These are phyloP conservation scores for Drosophila miranda DNA, from an alignment of 1,140 invertebrate species.

Conservation along the genomic window DNA sequence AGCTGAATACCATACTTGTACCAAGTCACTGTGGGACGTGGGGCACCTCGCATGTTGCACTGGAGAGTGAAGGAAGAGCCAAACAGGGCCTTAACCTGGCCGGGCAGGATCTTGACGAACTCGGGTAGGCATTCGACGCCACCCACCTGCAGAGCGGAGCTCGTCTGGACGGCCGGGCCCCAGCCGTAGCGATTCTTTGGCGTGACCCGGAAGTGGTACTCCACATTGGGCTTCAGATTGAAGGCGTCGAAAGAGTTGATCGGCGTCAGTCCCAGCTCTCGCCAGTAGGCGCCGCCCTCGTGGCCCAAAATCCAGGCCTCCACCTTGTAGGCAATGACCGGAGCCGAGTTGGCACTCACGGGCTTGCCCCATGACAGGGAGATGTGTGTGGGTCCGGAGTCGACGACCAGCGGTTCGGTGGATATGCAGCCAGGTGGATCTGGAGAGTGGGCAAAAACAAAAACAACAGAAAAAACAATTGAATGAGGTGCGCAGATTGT, in stretches of 20 bases:
- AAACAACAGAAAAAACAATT: conserved; percentile 1
- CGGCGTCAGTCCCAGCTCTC: conserved; percentile 90
- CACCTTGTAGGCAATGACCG: conserved; percentile 94
- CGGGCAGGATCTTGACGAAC: conserved; percentile 89
- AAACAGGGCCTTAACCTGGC: conserved; percentile 90
- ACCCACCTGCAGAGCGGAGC: conserved; percentile 85
- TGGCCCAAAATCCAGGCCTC: conserved; percentile 93
- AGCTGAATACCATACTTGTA: conserved; percentile 88
- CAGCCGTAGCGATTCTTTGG: conserved; percentile 93
- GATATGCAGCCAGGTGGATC: conserved; percentile 90
- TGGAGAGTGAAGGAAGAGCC: conserved; percentile 86
- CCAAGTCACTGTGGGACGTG: conserved; percentile 88
- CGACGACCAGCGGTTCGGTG: conserved; percentile 88
- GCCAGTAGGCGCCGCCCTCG: conserved; percentile 92
- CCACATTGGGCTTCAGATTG: conserved; percentile 89
- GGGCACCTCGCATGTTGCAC: conserved; percentile 87
- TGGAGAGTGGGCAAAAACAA: conserved; percentile 65
- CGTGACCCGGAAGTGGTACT: conserved; percentile 93
- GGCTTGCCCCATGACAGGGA: conserved; percentile 92
- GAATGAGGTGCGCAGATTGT: conserved; percentile 2
- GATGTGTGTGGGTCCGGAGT: conserved; percentile 91
- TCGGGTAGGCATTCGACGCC: conserved; percentile 87
- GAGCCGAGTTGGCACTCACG: conserved; percentile 87
- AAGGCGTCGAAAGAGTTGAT: conserved; percentile 91
- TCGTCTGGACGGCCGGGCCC: conserved; percentile 89